Evolutionary conservation across 2,888 invertebrate species (phyloP).

Genomic region (Drosophila meridiana): DNA sequence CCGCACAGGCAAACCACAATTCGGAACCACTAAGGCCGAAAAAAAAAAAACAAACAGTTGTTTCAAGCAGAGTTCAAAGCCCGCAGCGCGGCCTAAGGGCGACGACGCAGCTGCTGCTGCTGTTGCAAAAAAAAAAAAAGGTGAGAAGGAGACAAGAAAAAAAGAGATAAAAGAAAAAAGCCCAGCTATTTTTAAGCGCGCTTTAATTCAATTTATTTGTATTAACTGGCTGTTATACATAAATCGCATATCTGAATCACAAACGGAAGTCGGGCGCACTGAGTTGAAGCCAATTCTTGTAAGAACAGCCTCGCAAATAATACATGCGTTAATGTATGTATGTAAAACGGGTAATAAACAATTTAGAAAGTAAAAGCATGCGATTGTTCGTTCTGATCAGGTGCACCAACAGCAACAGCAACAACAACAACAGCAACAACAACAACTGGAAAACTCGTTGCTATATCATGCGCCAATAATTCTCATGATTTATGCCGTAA

Average conservation of each 20-base stretch:
- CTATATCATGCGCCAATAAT: conserved; percentile 56
- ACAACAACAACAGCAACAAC: conserved; percentile 15
- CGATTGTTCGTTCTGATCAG: conserved; percentile 51
- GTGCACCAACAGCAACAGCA: conserved; percentile 35
- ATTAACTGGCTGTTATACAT: conserved; percentile 63
- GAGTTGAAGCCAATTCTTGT: conserved; percentile 67
- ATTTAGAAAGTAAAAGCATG: conserved; percentile 78
- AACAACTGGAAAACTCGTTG: conserved; percentile 45
- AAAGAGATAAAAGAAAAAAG: conserved; percentile 29
- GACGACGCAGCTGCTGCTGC: conserved; percentile 22
- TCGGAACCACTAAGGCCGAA: conserved; percentile 66
- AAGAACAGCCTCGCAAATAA: conserved; percentile 33
- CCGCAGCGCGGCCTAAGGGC: conserved; percentile 58
- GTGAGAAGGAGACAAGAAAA: background rate
- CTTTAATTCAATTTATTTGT: conserved; percentile 71
- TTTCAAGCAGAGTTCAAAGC: conserved; percentile 61
- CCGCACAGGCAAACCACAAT: conserved; percentile 28
- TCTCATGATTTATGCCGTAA: conserved; percentile 67
- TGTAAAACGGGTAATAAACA: conserved; percentile 67
- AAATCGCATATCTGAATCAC: conserved; percentile 59
- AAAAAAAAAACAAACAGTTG: conserved; percentile 3
- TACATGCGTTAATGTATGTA: conserved; percentile 20
- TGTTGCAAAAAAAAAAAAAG: conserved; percentile 3
- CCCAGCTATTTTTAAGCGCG: conserved; percentile 65
- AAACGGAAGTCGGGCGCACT: conserved; percentile 46